These are phyloP conservation scores for Hypotaenidia okinawae DNA, from an alignment of 2,797 vertebrate genomes.

Conservation along the genomic window DNA sequence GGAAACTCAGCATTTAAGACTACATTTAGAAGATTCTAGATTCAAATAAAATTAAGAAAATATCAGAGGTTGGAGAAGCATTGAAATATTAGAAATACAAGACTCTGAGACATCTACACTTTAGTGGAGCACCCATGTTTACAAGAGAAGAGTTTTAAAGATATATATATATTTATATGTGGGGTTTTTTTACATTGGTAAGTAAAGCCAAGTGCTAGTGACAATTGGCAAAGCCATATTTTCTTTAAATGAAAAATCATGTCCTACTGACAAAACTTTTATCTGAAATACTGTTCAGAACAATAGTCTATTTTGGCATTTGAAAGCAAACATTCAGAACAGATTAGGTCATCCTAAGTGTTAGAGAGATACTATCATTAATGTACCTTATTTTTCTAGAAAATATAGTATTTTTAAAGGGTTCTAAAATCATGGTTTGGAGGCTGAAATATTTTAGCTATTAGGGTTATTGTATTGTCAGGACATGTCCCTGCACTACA, in stretches of 20 bases:
- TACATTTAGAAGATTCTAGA: not conserved
- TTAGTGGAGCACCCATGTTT: not conserved
- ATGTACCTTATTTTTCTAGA: not conserved
- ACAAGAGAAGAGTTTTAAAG: not conserved
- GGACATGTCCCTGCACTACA: not conserved
- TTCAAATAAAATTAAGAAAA: not conserved
- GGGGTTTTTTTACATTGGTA: not conserved
- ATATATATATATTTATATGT: not conserved
- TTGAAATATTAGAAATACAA: not conserved
- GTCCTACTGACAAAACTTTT: not conserved
- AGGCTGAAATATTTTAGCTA: not conserved
- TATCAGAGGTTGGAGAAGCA: not conserved
- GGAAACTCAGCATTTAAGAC: not conserved
- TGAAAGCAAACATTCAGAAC: not conserved
- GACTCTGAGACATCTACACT: not conserved
- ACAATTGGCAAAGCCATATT: not conserved
- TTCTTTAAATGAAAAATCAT: not conserved
- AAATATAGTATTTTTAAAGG: not conserved
- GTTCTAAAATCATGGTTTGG: not conserved
- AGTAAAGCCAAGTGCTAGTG: not conserved
- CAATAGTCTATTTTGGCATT: not conserved
- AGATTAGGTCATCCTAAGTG: not conserved
- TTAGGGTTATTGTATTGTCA: not conserved
- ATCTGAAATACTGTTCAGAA: not conserved
- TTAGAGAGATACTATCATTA: not conserved